These are phyloP conservation scores for Melanargia galathea DNA, from an alignment of 2,888 invertebrate genomes.

Conservation along the genomic window DNA sequence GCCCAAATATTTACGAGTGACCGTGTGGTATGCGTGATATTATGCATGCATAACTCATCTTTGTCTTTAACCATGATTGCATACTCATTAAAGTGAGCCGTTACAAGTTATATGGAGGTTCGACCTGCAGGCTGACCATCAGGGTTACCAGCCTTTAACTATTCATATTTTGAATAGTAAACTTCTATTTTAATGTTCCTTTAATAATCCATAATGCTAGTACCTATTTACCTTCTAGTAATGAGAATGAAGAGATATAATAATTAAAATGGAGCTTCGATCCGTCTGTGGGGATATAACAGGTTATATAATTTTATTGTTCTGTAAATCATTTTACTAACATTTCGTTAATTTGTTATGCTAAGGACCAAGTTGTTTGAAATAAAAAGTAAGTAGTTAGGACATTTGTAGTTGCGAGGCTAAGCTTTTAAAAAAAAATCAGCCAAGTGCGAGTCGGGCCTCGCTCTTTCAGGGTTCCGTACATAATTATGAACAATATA, in stretches of 20 bases:
- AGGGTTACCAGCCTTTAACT: constrained; percentile 6
- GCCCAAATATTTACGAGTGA: constrained; percentile 14
- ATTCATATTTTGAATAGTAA: background rate
- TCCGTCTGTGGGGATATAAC: no score
- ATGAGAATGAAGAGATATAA: background rate
- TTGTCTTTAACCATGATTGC: constrained; percentile 19
- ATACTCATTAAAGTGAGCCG: constrained; percentile 33
- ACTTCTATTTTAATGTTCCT: constrained; percentile 5
- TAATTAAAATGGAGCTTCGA: no score
- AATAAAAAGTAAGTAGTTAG: no score
- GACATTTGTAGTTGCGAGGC: no score
- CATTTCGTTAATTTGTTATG: no score
- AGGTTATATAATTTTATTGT: no score
- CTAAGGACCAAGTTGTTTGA: no score
- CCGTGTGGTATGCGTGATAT: constrained; percentile 11
- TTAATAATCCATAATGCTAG: background rate
- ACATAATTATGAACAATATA: no score
- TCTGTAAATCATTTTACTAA: no score
- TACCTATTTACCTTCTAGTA: background rate
- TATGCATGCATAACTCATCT: constrained; percentile 15
- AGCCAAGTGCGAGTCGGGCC: no score
- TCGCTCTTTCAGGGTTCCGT: no score
- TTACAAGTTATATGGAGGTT: constrained; percentile 35
- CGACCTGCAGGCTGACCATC: background rate
- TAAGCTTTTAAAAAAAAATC: no score